Evolutionary conservation across 2,888 invertebrate species (phyloP), one percentile per base, ranked within the genome.

Genomic region (Scotopteryx bipunctaria): DNA sequence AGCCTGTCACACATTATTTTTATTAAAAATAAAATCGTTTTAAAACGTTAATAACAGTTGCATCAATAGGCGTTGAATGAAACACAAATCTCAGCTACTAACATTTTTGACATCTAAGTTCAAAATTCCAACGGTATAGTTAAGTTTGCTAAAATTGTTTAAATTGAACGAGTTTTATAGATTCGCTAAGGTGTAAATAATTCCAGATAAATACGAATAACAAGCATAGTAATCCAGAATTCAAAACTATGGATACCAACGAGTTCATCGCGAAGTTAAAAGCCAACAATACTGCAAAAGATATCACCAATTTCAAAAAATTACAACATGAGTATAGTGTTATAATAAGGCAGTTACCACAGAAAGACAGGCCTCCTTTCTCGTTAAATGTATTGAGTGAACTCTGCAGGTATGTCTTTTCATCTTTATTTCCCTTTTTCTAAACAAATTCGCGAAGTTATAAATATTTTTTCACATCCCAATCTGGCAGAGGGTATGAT

Each of bases 371-470:
- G 45, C 76, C 76, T 8, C 16, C 67, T 2, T 84, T 88, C 48
- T 76, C 86, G 6, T 58, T 89, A 9, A 89, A 88, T 53, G 78
- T 86, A 11, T 63, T 89, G 2, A 86, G 86, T 66, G 78, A 78
- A 52, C 53, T 89, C 15, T 87, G 86, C 83, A 86, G 89, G 89
- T 88, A 69, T 65, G 44, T 62, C n/a, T n/a, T n/a, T 32, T 36
- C 3, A 8, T 15, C 0, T 5, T 3, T 2, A 5, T 23, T n/a
- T n/a, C n/a, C n/a, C 16, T 14, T n/a, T n/a, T n/a, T n/a, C n/a
- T n/a, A n/a, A n/a, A n/a, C n/a, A n/a, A n/a, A n/a, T n/a, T n/a
- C n/a, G n/a, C n/a, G n/a, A n/a, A n/a, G n/a, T n/a, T n/a, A n/a
- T n/a, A n/a, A n/a, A n/a, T n/a, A n/a, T n/a, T n/a, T n/a, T n/a